Evolutionary conservation across 2,113 vertebrate species (phyloP).

Genomic region (Plotosus lineatus): DNA sequence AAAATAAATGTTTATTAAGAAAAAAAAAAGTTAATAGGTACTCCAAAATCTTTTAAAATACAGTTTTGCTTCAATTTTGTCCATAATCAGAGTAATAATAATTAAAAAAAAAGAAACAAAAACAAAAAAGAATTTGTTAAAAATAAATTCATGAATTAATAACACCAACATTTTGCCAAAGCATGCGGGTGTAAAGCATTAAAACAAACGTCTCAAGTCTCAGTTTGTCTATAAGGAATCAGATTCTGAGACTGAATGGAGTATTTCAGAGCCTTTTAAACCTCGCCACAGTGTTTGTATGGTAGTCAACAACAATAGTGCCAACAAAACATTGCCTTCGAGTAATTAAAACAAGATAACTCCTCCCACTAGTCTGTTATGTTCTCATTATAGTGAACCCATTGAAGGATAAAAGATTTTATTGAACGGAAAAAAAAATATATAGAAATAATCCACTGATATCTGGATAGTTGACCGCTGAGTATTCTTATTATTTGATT

Average conservation of each 20-base stretch:
- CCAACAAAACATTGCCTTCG: not conserved
- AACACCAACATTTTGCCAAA: constrained; percentile 59
- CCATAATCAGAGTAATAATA: too few relatives aligned
- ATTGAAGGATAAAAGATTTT: not conserved
- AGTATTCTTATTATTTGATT: constrained; percentile 26
- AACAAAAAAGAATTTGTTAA: constrained; percentile 62
- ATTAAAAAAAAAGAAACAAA: constrained; percentile 62
- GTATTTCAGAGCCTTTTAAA: not conserved
- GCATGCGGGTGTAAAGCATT: not conserved
- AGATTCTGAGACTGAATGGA: constrained; percentile 16
- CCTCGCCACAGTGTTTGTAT: not conserved
- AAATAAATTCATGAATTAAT: constrained; percentile 60
- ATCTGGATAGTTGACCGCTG: not conserved
- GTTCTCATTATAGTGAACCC: not conserved
- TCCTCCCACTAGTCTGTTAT: not conserved
- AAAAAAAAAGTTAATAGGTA: constrained; percentile 68
- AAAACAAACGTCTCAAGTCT: constrained; percentile 43
- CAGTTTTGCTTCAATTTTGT: constrained; percentile 61
- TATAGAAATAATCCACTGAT: not conserved
- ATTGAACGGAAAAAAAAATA: not conserved
- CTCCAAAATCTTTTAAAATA: constrained; percentile 69
- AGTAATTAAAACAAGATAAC: not conserved
- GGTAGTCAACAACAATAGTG: not conserved
- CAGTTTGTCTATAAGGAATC: constrained; percentile 6
- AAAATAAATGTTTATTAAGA: constrained; percentile 73